phyloP scores from a whole-genome alignment of 2,797 vertebrate species.

The Chanos chanos region DNA sequence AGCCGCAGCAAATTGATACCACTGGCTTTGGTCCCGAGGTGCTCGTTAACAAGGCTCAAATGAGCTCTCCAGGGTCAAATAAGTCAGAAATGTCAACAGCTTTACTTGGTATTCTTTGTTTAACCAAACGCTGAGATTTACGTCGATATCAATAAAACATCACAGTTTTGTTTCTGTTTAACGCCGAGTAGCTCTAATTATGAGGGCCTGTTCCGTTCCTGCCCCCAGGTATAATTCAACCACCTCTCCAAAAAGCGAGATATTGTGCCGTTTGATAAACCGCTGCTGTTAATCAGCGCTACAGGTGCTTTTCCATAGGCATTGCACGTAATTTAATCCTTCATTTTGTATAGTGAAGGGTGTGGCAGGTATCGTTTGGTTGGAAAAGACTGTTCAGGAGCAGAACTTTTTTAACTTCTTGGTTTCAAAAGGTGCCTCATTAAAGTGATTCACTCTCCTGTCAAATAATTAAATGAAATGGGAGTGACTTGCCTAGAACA shows the following conservation, averaged over 20 bases:
- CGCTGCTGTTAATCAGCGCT: background rate
- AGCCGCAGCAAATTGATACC: conserved; percentile 6
- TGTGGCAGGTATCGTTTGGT: conserved; percentile 10
- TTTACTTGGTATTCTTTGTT: conserved; percentile 12
- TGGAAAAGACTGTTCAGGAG: conserved; percentile 3
- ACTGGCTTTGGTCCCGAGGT: conserved; percentile 10
- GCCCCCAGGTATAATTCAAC: too few relatives aligned
- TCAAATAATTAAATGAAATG: background rate
- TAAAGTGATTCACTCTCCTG: background rate
- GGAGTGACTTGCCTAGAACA: background rate
- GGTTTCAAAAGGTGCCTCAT: background rate
- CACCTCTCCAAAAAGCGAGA: too few relatives aligned
- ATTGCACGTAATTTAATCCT: conserved; percentile 10
- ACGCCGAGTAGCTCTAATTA: too few relatives aligned
- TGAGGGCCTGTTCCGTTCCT: too few relatives aligned
- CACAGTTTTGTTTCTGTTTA: background rate
- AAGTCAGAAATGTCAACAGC: conserved; percentile 29
- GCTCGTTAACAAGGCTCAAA: conserved; percentile 32
- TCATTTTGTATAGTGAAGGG: too few relatives aligned
- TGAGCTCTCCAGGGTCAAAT: conserved; percentile 27
- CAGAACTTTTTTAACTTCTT: conserved; percentile 1
- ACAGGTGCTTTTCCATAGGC: background rate
- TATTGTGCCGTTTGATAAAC: too few relatives aligned
- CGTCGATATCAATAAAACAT: background rate
- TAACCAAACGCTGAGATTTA: background rate